A percentile compares a stretch with the other conserved stretches of the same genome.
Evolutionary conservation across 2,797 vertebrate species (phyloP).

Genomic region (Oophaga sylvatica): DNA sequence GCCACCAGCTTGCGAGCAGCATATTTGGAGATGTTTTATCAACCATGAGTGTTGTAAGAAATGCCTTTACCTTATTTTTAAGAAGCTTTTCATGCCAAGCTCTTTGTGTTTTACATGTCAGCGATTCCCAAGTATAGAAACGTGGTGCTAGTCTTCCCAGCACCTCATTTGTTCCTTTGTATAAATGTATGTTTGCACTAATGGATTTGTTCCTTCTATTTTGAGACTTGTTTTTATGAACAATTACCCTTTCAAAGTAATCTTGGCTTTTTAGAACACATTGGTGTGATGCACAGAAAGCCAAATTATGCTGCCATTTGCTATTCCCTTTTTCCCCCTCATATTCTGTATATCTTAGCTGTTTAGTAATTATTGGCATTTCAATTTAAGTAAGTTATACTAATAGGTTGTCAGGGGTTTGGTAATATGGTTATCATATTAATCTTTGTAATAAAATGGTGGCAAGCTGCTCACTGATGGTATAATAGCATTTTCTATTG

Average conservation of each 20-base stretch:
- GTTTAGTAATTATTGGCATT: background rate
- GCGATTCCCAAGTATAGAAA: slow-evolving; percentile 4
- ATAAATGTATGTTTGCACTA: slow-evolving; percentile 28
- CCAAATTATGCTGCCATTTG: background rate
- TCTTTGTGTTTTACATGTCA: background rate
- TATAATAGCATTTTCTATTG: too few relatives aligned
- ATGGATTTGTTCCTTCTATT: slow-evolving; percentile 56
- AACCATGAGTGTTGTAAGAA: background rate
- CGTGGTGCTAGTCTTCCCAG: slow-evolving; percentile 25
- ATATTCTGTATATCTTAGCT: background rate
- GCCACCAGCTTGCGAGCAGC: too few relatives aligned
- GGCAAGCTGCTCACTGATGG: background rate
- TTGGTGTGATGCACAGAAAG: background rate
- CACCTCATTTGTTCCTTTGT: slow-evolving; percentile 26
- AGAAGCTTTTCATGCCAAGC: background rate
- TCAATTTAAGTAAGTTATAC: background rate
- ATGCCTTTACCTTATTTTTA: background rate
- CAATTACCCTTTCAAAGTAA: slow-evolving; percentile 57
- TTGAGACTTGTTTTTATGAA: slow-evolving; percentile 42
- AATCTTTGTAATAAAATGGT: background rate
- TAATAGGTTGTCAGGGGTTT: background rate
- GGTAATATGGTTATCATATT: background rate
- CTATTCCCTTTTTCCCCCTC: background rate
- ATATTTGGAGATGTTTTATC: background rate
- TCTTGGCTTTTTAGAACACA: slow-evolving; percentile 22